Percentiles rank a stretch among this genome's conserved stretches.
Evolutionary conservation across 2,888 invertebrate species (phyloP).

Genomic region (Eupithecia abbreviata): DNA sequence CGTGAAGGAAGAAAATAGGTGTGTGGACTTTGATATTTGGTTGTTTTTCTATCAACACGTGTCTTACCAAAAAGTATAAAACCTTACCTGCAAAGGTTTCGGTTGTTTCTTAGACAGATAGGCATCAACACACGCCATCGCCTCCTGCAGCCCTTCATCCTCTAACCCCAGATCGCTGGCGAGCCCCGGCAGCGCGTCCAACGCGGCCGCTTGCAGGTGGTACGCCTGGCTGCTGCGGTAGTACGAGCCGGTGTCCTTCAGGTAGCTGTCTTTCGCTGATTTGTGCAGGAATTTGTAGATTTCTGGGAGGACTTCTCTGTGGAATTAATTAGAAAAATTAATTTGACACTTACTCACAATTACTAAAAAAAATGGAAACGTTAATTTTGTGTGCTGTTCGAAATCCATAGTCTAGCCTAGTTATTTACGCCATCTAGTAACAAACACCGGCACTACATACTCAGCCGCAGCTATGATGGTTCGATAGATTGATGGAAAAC

Average conservation of each 20-base stretch:
- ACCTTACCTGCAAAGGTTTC: slow-evolving; percentile 84
- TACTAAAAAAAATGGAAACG: no score
- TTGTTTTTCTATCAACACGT: no score
- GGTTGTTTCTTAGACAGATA: slow-evolving; percentile 86
- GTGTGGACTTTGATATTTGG: no score
- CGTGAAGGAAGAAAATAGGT: no score
- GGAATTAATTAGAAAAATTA: not conserved
- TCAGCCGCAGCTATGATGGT: no score
- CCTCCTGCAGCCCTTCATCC: slow-evolving; percentile 66
- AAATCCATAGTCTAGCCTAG: no score
- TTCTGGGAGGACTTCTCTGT: slow-evolving; percentile 87
- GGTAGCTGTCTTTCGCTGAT: slow-evolving; percentile 82
- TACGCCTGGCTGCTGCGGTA: slow-evolving; percentile 81
- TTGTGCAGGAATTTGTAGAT: slow-evolving; percentile 82
- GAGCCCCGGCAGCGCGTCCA: slow-evolving; percentile 77
- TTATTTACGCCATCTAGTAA: no score
- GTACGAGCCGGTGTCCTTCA: slow-evolving; percentile 82
- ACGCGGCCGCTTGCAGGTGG: slow-evolving; percentile 80
- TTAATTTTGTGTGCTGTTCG: no score
- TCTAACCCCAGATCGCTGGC: slow-evolving; percentile 74
- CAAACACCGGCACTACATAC: no score
- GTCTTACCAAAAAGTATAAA: not conserved
- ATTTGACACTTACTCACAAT: not conserved
- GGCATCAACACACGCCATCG: slow-evolving; percentile 70
- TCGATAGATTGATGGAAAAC: no score